Evolutionary conservation across 2,113 vertebrate species (phyloP), one percentile per base, ranked within the genome.

Genomic region (Sinocyclocheilus anshuiensis): DNA sequence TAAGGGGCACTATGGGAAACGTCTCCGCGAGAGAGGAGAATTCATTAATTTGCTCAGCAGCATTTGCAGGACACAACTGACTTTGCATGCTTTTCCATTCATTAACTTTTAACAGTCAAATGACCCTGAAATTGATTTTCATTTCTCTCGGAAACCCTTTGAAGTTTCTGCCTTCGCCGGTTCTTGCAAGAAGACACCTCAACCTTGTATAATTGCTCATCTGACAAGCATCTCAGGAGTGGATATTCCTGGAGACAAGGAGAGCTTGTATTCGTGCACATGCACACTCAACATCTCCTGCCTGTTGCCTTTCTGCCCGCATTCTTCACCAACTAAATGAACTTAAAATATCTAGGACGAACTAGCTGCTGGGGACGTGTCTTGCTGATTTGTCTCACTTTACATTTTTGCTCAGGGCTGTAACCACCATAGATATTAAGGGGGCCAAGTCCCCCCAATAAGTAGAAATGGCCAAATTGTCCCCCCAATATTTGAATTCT

Each of bases 71-170:
- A 63, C 24, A 10, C 39, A 16, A 15, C 18, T 29, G 69, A 75
- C 74, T 84, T 65, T 15, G 33, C 71, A 77, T 76, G 63, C 26
- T 75, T 74, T 87, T 74, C 26, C 39, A 36, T 82, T 82, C 63
- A 82, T 88, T 77, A 50, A 67, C 42, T 61, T 42, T 69, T 59
- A 75, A 81, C 61, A 45, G 77, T 65, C 75, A 82, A 5, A 24
- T 77, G 36, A 67, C 61, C 72, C 50, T 48, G 72, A 55, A 77
- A 88, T 77, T 81, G 53, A 88, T 85, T 80, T 45, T 48, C 74
- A 15, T 8, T 76, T 85, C 77, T 85, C 26, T 5, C 12, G 0
- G 20, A 81, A 57, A 50, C 1, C n/a, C 15, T 67, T 63, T 22
- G 61, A 81, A 67, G 42, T 29, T 50, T 79, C 55, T 79, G 55